Evolutionary conservation across 2,888 invertebrate species (phyloP), one percentile per base, ranked within the genome.

Genomic region (Napeogenes sylphis): DNA sequence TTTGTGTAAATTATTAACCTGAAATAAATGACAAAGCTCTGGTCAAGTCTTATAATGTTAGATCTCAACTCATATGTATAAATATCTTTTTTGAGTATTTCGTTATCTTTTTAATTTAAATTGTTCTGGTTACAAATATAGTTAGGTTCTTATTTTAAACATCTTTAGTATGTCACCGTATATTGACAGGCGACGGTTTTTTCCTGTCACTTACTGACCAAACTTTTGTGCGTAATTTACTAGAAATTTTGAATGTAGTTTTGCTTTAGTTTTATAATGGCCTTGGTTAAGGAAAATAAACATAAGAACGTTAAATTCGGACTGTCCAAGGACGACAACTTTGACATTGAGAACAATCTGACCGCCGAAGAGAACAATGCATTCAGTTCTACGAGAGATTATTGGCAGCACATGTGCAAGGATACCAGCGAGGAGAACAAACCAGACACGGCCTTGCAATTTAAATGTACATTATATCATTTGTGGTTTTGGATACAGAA

Each of bases 271-370:
- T 61, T 45, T 63, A 67, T 32, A 66, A 85, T 85, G 84, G 76
- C 77, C 47, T 65, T 70, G 33, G 58, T 69, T 0, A 81, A 81
- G 63, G 85, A 84, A 71, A 79, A 84, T 60, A 80, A 78, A 56
- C 80, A 81, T 68, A 87, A 83, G 59, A 84, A 82, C 60, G 85
- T 83, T 3, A 87, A 80, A 65, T 87, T 88, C 46, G 87, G 87
- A 1, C 46, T 88, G 5, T 84, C 84, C 0, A 87, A 87, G 59
- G 89, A 89, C 57, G 88, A 87, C 56, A 80, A 74, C 53, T 82
- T 73, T 14, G 80, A 81, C 2, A 75, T 80, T 62, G 84, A 82
- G 59, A 71, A 68, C 2, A 45, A 62, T 0, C 65, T 68, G 4
- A 71, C 75, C 0, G 69, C 72, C 2, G 84, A 85, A 10, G 86